Base-by-base conservation (phyloP, 2,797 vertebrate species). In the Aldrovandia affinis region DNA sequence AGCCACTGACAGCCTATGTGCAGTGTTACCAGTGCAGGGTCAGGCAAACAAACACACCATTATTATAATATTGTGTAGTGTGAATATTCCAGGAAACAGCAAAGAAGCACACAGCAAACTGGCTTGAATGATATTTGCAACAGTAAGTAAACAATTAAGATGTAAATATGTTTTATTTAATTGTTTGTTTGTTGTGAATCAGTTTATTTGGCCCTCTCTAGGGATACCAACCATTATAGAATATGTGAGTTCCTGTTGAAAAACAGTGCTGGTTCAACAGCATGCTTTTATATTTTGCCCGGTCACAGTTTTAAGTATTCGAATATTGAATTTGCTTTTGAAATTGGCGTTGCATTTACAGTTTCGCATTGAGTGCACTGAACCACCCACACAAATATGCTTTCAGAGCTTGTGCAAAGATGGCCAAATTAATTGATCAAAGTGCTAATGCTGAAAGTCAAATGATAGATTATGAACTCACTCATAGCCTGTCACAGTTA, bases 11-110 rank as follows among this genome's bases (percentile, higher is more conserved):
- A 39, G 65, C 61, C 42, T 61, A 59, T 47, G 80, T 63, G 63
- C 65, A 44, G 57, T 61, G 28, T 77, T 68, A 87, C 78, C 85
- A 82, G 86, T 79, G 80, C 80, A 85, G 87, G 89, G 89, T 83
- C 87, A 89, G 83, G 80, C 83, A 88, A 89, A 89, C 88, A 89
- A 89, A 83, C 83, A 63, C 54, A 1, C 78, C 79, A 89, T 91
- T 90, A 88, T 88, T 86, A 87, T 88, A 87, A 79, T 61, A 44
- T 80, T 73, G 78, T 61, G 78, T n/a, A 25, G 61, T 59, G 52
- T 33, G 39, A 25, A 36, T 80, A 81, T 70, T 84, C 81, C 65
- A 15, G 36, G 54, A 84, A 73, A 55, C 47, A 33, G n/a, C 83
- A 84, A 30, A 81, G 36, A 30, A 55, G 65, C 57, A 52, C 61